These are phyloP conservation scores for Crepidodera aurea DNA, from an alignment of 2,888 invertebrate species.

Conservation along the genomic window DNA sequence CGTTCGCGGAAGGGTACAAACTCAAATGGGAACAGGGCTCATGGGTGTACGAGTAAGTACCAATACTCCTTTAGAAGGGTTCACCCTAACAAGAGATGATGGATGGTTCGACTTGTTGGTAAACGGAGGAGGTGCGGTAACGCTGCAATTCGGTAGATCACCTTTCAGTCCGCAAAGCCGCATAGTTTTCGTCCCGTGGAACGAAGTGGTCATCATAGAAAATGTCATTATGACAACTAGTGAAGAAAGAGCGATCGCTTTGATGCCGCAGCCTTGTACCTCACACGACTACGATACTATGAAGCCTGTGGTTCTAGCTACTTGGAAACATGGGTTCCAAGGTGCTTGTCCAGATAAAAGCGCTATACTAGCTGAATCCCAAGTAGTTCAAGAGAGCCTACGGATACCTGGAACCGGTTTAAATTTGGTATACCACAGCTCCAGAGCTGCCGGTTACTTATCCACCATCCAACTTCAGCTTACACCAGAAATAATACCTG, in stretches of 20 bases:
- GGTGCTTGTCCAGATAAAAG: conserved; percentile 94
- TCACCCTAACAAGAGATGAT: conserved; percentile 90
- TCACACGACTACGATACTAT: conserved; percentile 91
- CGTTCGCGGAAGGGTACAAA: conserved; percentile 92
- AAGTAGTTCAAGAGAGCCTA: conserved; percentile 94
- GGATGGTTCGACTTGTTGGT: conserved; percentile 98
- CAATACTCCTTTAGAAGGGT: conserved; percentile 93
- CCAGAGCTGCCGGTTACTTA: conserved; percentile 90
- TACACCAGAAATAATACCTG: conserved; percentile 84
- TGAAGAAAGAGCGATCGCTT: conserved; percentile 76
- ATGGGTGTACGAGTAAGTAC: conserved; percentile 96
- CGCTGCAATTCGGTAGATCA: conserved; percentile 90
- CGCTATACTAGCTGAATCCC: conserved; percentile 88
- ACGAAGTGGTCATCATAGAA: conserved; percentile 95
- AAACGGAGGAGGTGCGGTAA: conserved; percentile 98
- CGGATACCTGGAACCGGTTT: conserved; percentile 93
- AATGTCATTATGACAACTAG: conserved; percentile 85
- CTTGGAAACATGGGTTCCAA: conserved; percentile 95
- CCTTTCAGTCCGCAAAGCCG: conserved; percentile 89
- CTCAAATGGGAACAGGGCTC: conserved; percentile 89
- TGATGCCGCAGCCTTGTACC: conserved; percentile 79
- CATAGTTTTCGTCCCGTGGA: conserved; percentile 95
- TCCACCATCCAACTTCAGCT: conserved; percentile 92
- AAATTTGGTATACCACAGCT: conserved; percentile 96
- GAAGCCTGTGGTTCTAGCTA: conserved; percentile 92